Evolutionary conservation across 2,888 invertebrate genomes (phyloP).

Genomic region (Drosophila histrio): DNA sequence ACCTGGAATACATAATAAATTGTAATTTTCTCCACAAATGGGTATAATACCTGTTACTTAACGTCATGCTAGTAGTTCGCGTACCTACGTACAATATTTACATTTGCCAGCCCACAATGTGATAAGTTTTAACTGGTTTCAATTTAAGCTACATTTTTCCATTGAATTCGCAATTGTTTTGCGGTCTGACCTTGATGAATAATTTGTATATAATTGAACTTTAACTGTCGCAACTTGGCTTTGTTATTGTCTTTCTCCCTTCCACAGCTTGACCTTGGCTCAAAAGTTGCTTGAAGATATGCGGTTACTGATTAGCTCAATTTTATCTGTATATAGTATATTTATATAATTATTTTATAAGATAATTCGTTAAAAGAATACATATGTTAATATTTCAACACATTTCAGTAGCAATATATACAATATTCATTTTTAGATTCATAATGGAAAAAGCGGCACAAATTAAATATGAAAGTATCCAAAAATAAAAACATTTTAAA

Average conservation of each 20-base stretch:
- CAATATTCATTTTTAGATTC: conserved; percentile 11
- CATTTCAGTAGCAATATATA: not conserved
- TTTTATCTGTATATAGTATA: not conserved
- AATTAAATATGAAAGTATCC: conserved; percentile 20
- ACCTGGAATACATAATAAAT: conserved; percentile 23
- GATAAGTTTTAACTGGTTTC: conserved; percentile 56
- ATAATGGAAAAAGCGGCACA: conserved; percentile 12
- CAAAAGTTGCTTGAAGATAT: conserved; percentile 16
- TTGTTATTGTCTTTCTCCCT: conserved; percentile 36
- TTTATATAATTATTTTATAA: not conserved
- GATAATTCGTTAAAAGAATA: not conserved
- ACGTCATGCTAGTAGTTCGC: conserved; percentile 8
- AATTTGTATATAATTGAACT: conserved; percentile 31
- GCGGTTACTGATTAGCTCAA: not conserved
- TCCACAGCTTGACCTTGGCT: conserved; percentile 44
- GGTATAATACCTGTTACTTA: conserved; percentile 36
- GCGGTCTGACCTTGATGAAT: conserved; percentile 48
- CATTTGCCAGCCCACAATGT: conserved; percentile 17
- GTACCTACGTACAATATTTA: not conserved
- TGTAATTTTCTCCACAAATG: conserved; percentile 31
- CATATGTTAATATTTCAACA: conserved; percentile 1
- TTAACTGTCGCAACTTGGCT: conserved; percentile 36
- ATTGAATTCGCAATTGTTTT: conserved; percentile 30
- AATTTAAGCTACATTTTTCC: conserved; percentile 34
- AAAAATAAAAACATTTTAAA: conserved; percentile 37